phyloP scores from a whole-genome alignment of 2,888 invertebrate genomes.

The Opisthograptis luteolata region DNA sequence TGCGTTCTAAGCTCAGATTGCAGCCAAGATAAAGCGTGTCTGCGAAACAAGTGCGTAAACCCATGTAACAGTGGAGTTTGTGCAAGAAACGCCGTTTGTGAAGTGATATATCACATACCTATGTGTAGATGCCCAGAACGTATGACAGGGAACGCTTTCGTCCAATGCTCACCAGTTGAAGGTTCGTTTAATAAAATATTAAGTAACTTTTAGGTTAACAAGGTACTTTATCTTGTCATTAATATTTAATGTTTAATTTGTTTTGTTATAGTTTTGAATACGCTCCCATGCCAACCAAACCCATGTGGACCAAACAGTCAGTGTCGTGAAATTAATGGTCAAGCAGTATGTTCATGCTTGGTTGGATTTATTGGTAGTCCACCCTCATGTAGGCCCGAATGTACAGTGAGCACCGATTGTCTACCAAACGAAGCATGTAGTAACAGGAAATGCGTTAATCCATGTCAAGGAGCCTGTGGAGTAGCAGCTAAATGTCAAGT shows the following conservation, averaged over 20 bases:
- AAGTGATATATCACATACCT: slow-evolving; percentile 89
- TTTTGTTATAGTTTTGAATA: slow-evolving; percentile 59
- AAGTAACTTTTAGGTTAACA: no score
- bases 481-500: slow-evolving; percentile 89
- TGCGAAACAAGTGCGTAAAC: slow-evolving; percentile 87
- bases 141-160: slow-evolving; percentile 88
- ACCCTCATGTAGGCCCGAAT: slow-evolving; percentile 91
- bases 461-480: slow-evolving; percentile 93
- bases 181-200: slow-evolving; percentile 58
- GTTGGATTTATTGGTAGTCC: slow-evolving; percentile 89
- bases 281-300: slow-evolving; percentile 76
- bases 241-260: background rate
- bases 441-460: slow-evolving; percentile 91
- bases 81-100: slow-evolving; percentile 88
- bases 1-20: slow-evolving; percentile 88
- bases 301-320: slow-evolving; percentile 93
- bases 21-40: slow-evolving; percentile 85
- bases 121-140: slow-evolving; percentile 88
- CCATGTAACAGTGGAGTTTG: slow-evolving; percentile 88
- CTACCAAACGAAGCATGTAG: slow-evolving; percentile 89
- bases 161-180: slow-evolving; percentile 81
- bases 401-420: slow-evolving; percentile 90
- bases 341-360: slow-evolving; percentile 89
- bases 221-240: no score
- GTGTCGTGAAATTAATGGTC: slow-evolving; percentile 89